Base-by-base conservation (phyloP, 2,113 vertebrate species). In the Channa maculata region DNA sequence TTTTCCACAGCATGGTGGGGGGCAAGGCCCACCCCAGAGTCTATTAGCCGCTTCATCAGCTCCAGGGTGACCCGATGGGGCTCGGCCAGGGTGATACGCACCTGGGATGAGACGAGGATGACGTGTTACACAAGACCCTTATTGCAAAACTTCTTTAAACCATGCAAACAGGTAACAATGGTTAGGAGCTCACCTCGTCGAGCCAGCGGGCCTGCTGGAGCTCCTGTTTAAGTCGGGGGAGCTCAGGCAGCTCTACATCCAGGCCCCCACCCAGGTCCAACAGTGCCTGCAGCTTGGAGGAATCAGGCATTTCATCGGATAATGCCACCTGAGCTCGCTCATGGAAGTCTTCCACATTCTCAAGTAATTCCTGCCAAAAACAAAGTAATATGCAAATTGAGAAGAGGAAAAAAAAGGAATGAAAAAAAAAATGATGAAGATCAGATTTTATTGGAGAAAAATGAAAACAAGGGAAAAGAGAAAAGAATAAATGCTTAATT, bases 1-100 rank as follows among this genome's bases (percentile, higher is more conserved):
- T 99, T 99, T 91, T 99, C 98, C 65, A 99, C 97, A 2, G 98
- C 97, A 0, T 97, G 97, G 71, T 99, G 98, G 0, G 98, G 98
- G 10, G 98, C 97, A 87, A 99, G 92, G 6, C 97, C 98, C 66
- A 99, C 97, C 1, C 98, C 98, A 0, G 96, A 98, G 89, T 99
- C 98, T 43, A 99, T 99, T 59, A 99, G 91, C 72, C 96, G 95
- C 93, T 99, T 99, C 98, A 99, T 98, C 61, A 97, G 92, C 89
- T 99, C 98, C 83, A 99, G 87, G 36, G 97, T 99, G 89, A 99
- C 95, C 5, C 96, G 94, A 15, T 96, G 96, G 8, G 98, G 96
- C 76, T 99, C 97, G 2, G 95, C 90, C n/a, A 99, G 93, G 3
- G 97, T 97, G 76, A 95, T 88, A 9, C 96, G 96, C 70, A 99